These are phyloP conservation scores for Brachionus plicatilis DNA, from an alignment of 1,140 invertebrate genomes.

Conservation along the genomic window DNA sequence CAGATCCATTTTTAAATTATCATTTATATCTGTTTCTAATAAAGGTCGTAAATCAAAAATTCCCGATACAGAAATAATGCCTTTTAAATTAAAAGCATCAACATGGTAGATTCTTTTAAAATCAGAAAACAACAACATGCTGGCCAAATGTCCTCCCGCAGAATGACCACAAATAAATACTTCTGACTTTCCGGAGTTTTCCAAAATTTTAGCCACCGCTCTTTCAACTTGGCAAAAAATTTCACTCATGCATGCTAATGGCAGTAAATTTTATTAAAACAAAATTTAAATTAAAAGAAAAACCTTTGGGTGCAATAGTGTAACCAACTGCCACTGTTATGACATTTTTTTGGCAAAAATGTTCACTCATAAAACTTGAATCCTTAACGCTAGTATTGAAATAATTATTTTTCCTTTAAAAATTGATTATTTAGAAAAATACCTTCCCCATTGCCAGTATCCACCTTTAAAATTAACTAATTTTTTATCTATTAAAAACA, in stretches of 20 bases:
- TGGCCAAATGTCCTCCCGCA: constrained; percentile 36
- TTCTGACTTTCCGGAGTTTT: not conserved
- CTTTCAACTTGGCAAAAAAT: constrained; percentile 10
- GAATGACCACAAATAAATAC: constrained; percentile 26
- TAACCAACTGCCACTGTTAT: constrained; percentile 24
- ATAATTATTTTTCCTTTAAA: not conserved
- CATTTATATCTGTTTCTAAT: constrained; percentile 32
- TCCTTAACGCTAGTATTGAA: not conserved
- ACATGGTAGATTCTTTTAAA: not conserved
- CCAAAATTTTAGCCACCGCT: not conserved
- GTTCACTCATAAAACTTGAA: constrained; percentile 13
- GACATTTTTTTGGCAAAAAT: not conserved
- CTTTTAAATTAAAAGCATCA: not conserved
- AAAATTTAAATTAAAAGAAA: not conserved
- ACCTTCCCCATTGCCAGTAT: constrained; percentile 40
- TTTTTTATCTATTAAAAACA: not conserved
- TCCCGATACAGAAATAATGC: not conserved
- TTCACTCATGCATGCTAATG: not conserved
- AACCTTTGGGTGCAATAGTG: constrained; percentile 24
- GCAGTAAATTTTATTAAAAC: not conserved
- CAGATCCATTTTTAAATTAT: constrained; percentile 30
- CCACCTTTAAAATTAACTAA: not conserved
- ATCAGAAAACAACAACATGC: not conserved
- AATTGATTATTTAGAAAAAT: not conserved
- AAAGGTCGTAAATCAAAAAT: constrained; percentile 28